A percentile compares a stretch with the other conserved stretches of the same genome.
These are phyloP conservation scores for Lissonota sp. DNA, from an alignment of 2,888 invertebrate genomes.

Conservation along the genomic window DNA sequence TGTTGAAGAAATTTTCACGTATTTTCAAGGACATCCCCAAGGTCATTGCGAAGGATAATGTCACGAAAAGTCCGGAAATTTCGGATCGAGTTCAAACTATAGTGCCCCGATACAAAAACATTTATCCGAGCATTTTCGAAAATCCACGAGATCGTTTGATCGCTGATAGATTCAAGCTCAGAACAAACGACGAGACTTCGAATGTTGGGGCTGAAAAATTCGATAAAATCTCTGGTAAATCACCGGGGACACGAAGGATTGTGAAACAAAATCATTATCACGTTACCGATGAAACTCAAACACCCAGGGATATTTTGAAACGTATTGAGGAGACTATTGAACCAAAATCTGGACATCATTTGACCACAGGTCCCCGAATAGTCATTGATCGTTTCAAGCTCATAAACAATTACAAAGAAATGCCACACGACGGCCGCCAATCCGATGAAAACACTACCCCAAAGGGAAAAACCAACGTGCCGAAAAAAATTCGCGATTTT, in stretches of 20 bases:
- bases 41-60: neutral
- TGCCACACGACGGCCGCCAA: constrained; percentile 5
- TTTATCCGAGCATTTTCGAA: neutral
- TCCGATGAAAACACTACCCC: neutral
- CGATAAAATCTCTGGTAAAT: no score
- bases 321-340: constrained; percentile 15
- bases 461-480: neutral
- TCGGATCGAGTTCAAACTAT: neutral
- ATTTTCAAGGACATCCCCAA: constrained; percentile 40
- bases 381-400: constrained; percentile 45
- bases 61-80: neutral
- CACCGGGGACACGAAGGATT: no score
- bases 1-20: constrained; percentile 41
- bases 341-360: constrained; percentile 33
- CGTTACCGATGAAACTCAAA: neutral
- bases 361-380: constrained; percentile 35
- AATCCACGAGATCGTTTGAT: neutral
- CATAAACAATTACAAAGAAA: neutral
- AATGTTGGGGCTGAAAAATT: neutral
- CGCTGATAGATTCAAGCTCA: neutral
- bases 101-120: neutral
- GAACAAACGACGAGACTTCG: neutral
- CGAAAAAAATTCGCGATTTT: constrained; percentile 8
- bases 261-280: neutral
- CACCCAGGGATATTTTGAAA: constrained; percentile 11